phyloP scores from a whole-genome alignment of 2,888 invertebrate genomes.

The Ichneumoninae sp. region DNA sequence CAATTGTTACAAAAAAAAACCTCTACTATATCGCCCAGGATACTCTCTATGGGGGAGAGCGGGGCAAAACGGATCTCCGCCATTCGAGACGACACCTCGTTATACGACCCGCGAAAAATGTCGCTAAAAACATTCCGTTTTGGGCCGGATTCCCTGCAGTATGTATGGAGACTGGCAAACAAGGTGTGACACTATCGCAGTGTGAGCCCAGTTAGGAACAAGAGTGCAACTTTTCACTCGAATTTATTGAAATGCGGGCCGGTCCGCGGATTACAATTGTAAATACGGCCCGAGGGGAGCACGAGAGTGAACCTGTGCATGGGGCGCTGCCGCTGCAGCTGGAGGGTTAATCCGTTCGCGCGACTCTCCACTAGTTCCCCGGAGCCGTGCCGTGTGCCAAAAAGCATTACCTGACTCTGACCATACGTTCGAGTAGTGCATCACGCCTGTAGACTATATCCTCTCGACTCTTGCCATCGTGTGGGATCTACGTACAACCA shows the following conservation, averaged over 20 bases:
- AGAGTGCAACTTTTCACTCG: constrained; percentile 65
- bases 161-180: constrained; percentile 35
- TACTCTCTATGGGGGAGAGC: background rate
- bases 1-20: background rate
- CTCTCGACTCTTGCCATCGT: constrained; percentile 18
- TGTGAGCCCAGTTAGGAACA: constrained; percentile 24
- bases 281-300: constrained; percentile 56
- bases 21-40: background rate
- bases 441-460: constrained; percentile 48
- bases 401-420: constrained; percentile 67
- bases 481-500: constrained; percentile 42
- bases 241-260: constrained; percentile 67
- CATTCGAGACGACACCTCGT: background rate
- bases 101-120: background rate
- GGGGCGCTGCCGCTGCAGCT: constrained; percentile 33
- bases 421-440: constrained; percentile 41
- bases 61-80: background rate
- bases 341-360: constrained; percentile 65
- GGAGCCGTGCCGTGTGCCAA: constrained; percentile 60
- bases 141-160: background rate
- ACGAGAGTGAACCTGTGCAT: constrained; percentile 20
- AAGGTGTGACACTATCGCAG: constrained; percentile 48
- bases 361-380: constrained; percentile 53
- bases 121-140: background rate
- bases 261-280: constrained; percentile 66